Evolutionary conservation across 2,113 vertebrate genomes (phyloP).

Genomic region (Tragelaphus buxtoni): DNA sequence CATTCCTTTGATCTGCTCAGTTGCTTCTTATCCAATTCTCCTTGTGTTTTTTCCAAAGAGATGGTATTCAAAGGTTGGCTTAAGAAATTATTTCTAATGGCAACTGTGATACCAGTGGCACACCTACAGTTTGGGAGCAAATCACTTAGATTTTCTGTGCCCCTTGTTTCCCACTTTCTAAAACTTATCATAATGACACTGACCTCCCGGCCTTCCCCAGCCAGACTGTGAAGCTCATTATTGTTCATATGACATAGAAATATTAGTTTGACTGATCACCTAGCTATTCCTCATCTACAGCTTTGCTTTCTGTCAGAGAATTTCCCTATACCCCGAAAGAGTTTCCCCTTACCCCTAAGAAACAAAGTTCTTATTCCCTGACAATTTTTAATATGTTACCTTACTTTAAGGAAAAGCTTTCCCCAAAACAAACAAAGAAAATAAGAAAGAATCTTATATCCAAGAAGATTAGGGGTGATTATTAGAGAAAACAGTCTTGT

Average conservation of each 20-base stretch:
- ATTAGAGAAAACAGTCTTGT: neutral
- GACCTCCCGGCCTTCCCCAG: neutral
- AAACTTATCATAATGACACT: neutral
- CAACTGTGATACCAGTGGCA: neutral
- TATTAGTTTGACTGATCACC: neutral
- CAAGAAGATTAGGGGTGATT: neutral
- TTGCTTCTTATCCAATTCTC: neutral
- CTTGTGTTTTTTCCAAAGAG: neutral
- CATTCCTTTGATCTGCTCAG: neutral
- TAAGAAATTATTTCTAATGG: neutral
- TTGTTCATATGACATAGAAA: neutral
- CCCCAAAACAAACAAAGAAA: neutral
- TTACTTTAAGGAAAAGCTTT: neutral
- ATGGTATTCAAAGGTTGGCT: neutral
- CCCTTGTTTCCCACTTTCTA: slow-evolving; percentile 3
- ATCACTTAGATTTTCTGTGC: slow-evolving; percentile 12
- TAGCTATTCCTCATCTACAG: neutral
- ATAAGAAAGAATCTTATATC: neutral
- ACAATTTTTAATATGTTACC: neutral
- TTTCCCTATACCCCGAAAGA: neutral
- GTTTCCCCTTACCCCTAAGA: neutral
- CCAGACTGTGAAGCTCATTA: neutral
- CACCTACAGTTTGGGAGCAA: neutral
- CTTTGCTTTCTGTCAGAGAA: neutral
- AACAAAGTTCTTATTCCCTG: neutral